Conservation (phyloP, 2,888 invertebrate genomes). For the Eumerus sabulonum region DNA sequence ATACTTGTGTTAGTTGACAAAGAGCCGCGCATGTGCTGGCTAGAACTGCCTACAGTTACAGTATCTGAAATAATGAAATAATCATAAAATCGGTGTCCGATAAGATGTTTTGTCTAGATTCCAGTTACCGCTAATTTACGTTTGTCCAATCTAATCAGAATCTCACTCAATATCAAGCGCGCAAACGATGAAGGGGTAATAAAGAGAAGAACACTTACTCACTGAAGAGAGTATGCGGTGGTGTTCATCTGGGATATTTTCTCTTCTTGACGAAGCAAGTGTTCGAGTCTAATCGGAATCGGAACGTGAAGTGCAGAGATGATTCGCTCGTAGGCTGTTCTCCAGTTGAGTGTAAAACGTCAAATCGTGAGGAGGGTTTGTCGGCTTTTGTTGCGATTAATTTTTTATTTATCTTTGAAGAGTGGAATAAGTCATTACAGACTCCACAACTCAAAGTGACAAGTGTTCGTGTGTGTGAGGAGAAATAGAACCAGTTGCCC, state of each 20-base stretch:
- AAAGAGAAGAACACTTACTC: no score
- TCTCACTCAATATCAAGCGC: not conserved
- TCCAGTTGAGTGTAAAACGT: conserved; percentile 58
- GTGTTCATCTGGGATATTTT: conserved; percentile 36
- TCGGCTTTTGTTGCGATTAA: no score
- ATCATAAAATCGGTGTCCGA: not conserved
- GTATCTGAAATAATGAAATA: not conserved
- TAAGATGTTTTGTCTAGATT: no score
- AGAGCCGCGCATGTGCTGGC: not conserved
- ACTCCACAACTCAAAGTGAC: no score
- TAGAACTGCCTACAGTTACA: not conserved
- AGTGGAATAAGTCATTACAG: conserved; percentile 1
- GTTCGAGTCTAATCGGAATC: conserved; percentile 9
- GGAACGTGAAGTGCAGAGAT: conserved; percentile 14
- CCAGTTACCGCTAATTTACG: conserved; percentile 5
- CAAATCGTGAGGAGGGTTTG: conserved; percentile 18
- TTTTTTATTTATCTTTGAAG: conserved; percentile 1
- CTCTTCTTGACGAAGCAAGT: conserved; percentile 50
- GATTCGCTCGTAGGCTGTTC: conserved; percentile 11
- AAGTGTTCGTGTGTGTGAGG: conserved; percentile 4
- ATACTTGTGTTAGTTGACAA: not conserved
- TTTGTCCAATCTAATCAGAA: conserved; percentile 16
- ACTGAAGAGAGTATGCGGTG: no score
- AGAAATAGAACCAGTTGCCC: conserved; percentile 30
- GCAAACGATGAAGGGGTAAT: no score